A percentile compares a stretch with the other conserved stretches of the same genome.
phyloP scores from a whole-genome alignment of 2,888 invertebrate species.

The Macropis europaea region DNA sequence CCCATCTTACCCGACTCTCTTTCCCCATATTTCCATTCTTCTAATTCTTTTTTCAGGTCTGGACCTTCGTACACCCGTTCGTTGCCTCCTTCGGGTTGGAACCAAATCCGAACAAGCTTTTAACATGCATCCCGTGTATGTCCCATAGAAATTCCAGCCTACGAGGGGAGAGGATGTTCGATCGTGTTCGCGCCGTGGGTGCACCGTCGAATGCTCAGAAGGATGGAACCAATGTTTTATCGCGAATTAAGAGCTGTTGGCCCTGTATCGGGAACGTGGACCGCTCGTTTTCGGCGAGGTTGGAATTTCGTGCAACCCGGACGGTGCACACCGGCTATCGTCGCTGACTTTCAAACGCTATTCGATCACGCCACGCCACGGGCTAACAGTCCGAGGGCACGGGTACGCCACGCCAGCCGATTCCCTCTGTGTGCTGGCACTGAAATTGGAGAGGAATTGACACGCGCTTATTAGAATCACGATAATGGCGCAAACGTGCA shows the following conservation, averaged over 20 bases:
- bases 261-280: not conserved
- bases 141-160: slow-evolving; percentile 19
- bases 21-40: not conserved
- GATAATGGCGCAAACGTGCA: slow-evolving; percentile 19
- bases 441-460: slow-evolving; percentile 39
- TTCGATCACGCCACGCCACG: slow-evolving; percentile 57
- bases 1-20: too few relatives aligned
- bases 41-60: not conserved
- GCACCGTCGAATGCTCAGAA: slow-evolving; percentile 56
- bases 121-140: slow-evolving; percentile 2
- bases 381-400: slow-evolving; percentile 16
- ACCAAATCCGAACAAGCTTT: slow-evolving; percentile 33
- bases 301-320: slow-evolving; percentile 45
- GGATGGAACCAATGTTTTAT: slow-evolving; percentile 71
- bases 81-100: not conserved
- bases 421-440: not conserved
- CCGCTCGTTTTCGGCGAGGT: not conserved
- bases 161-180: slow-evolving; percentile 46
- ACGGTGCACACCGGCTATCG: slow-evolving; percentile 1
- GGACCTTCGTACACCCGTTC: not conserved
- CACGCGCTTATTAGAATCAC: slow-evolving; percentile 49
- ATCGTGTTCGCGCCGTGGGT: slow-evolving; percentile 69
- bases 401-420: slow-evolving; percentile 15
- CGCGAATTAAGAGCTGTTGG: slow-evolving; percentile 70
- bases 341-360: slow-evolving; percentile 40